phyloP scores from a whole-genome alignment of 2,113 vertebrate species.

The Hepsetus odoe region DNA sequence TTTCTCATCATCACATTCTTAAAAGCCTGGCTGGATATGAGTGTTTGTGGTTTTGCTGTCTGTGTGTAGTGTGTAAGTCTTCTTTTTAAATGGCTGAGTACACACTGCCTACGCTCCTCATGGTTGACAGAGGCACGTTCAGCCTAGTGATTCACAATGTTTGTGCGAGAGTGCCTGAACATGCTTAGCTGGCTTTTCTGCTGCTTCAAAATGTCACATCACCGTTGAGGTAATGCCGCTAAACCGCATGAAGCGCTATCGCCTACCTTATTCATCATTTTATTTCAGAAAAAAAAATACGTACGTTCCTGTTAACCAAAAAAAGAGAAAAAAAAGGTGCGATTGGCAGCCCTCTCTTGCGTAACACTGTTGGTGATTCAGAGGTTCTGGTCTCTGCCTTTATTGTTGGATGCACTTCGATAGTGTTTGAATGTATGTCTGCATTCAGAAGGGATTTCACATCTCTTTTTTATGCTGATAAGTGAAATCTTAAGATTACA shows the following conservation, averaged over 20 bases:
- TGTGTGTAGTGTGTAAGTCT: constrained; percentile 2
- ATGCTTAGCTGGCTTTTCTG: not conserved
- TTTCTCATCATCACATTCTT: not conserved
- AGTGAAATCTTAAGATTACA: no score
- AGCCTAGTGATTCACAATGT: not conserved
- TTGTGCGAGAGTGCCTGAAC: not conserved
- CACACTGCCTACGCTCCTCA: not conserved
- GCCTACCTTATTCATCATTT: not conserved
- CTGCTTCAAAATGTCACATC: not conserved
- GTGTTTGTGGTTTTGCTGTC: constrained; percentile 1
- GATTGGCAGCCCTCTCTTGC: not conserved
- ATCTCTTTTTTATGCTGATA: no score
- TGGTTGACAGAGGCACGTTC: not conserved
- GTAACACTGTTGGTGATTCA: not conserved
- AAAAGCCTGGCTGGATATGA: constrained; percentile 7
- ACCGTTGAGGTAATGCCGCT: not conserved
- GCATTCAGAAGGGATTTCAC: not conserved
- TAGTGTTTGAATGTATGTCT: not conserved
- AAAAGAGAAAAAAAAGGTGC: not conserved
- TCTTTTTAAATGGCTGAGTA: not conserved
- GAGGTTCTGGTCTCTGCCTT: not conserved
- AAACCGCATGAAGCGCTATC: not conserved
- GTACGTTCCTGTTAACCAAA: not conserved
- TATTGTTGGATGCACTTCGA: not conserved
- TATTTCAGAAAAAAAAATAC: not conserved